phyloP scores from a whole-genome alignment of 2,888 invertebrate genomes.

The Gryllus longicercus region DNA sequence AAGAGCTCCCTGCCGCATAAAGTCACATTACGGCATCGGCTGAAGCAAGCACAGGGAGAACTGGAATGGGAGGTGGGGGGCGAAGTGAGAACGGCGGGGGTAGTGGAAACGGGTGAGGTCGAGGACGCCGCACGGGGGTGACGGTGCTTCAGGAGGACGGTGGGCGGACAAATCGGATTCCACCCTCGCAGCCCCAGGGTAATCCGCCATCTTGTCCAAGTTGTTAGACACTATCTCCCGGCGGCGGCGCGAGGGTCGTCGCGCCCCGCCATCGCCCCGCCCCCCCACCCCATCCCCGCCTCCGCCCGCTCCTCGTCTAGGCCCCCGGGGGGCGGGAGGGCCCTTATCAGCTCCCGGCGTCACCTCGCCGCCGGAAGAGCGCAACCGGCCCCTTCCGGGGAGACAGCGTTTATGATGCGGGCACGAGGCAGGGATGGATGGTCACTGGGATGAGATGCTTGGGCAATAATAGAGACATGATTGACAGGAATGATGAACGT shows the following conservation, averaged over 20 bases:
- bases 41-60: no score
- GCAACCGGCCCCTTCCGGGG: no score
- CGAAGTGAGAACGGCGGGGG: no score
- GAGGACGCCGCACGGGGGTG: background rate
- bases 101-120: no score
- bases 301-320: background rate
- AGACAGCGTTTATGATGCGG: no score
- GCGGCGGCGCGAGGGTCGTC: background rate
- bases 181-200: background rate
- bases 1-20: background rate
- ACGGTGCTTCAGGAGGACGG: background rate
- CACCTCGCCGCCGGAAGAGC: no score
- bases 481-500: no score
- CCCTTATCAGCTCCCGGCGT: no score
- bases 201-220: constrained; percentile 17
- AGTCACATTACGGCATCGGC: background rate
- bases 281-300: background rate
- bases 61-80: no score
- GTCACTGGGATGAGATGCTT: no score
- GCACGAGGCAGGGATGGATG: no score
- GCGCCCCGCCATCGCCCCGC: background rate
- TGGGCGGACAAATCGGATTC: background rate
- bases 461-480: no score
- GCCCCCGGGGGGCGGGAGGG: background rate
- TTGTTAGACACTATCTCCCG: constrained; percentile 8